These are phyloP conservation scores for Pseudochirops corinnae DNA, from an alignment of 2,797 vertebrate genomes.

Conservation along the genomic window DNA sequence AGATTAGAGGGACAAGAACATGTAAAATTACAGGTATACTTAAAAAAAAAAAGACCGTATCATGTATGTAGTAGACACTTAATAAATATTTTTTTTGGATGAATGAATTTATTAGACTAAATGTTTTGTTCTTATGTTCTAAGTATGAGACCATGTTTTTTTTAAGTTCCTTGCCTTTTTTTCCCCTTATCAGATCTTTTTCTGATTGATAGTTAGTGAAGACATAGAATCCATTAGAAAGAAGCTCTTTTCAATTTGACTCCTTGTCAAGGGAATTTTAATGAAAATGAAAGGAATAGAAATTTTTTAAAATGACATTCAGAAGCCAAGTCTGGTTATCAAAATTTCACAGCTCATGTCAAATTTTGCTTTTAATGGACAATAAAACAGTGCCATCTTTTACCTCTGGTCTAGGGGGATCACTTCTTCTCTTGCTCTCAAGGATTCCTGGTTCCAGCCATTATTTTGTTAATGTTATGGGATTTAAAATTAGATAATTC, in stretches of 20 bases:
- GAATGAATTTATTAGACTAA: neutral
- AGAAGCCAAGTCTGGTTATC: neutral
- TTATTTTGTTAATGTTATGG: neutral
- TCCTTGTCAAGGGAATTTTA: neutral
- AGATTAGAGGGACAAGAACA: neutral
- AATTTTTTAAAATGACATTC: neutral
- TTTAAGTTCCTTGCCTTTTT: neutral
- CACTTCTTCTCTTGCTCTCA: neutral
- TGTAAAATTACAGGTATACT: neutral
- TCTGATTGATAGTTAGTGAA: neutral
- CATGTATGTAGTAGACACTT: neutral
- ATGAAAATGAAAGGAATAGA: neutral
- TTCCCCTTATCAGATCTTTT: constrained; percentile 8
- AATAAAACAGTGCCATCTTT: neutral
- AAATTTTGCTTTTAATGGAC: neutral
- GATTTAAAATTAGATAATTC: neutral
- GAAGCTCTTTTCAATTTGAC: constrained; percentile 36
- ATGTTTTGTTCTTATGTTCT: neutral
- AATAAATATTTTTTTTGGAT: neutral
- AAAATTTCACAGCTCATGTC: neutral
- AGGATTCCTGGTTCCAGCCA: constrained; percentile 3
- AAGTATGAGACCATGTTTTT: neutral
- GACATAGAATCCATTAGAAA: constrained; percentile 42
- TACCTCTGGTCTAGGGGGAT: neutral
- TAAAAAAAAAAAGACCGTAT: constrained; percentile 25